These are phyloP conservation scores for Temnothorax rugatulus DNA, from an alignment of 2,888 invertebrate genomes.

Conservation along the genomic window DNA sequence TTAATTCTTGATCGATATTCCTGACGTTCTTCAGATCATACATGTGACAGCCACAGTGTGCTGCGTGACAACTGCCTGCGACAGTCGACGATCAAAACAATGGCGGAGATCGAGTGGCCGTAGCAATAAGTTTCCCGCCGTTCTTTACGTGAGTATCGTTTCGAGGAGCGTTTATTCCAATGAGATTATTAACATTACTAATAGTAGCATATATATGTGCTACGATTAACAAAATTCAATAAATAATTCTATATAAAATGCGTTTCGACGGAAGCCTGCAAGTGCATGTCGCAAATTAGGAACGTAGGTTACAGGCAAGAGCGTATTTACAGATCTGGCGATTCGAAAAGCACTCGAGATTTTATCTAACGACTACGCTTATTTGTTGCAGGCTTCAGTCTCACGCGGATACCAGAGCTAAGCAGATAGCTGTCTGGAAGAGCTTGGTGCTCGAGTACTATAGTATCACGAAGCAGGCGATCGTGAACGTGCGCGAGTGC, in stretches of 20 bases:
- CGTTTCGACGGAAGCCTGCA: no score
- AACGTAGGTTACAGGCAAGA: background rate
- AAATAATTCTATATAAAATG: background rate
- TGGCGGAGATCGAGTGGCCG: no score
- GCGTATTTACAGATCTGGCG: background rate
- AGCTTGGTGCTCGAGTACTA: slow-evolving; percentile 94
- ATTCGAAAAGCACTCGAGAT: background rate
- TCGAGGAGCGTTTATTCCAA: background rate
- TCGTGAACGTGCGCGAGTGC: slow-evolving; percentile 92
- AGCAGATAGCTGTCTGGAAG: slow-evolving; percentile 97
- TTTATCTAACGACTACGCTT: background rate
- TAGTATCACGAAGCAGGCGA: slow-evolving; percentile 89
- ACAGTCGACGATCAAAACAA: no score
- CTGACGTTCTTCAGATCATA: no score
- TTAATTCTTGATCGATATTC: no score
- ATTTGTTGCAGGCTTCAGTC: slow-evolving; percentile 93
- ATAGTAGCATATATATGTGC: background rate
- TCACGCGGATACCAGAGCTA: slow-evolving; percentile 94
- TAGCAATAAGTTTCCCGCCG: slow-evolving; percentile 93
- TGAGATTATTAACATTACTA: background rate
- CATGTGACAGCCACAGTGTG: no score
- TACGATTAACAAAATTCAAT: background rate
- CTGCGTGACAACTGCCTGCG: no score
- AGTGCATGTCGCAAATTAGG: background rate
- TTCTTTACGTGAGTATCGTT: slow-evolving; percentile 95